Conservation (phyloP, 2,888 invertebrate genomes). For the Cryptus armator region DNA sequence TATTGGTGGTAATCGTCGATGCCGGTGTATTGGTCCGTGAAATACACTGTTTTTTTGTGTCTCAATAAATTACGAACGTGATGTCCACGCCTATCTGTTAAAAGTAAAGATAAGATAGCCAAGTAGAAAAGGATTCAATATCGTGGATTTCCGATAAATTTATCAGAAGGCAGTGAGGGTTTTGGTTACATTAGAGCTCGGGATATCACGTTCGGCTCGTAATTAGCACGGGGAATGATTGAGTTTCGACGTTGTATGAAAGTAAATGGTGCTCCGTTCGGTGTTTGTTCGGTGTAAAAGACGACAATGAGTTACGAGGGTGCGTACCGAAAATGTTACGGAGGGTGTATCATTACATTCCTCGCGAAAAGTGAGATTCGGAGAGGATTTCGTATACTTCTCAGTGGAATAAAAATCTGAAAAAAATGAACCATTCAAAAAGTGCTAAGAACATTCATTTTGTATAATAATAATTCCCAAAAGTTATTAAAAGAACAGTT, state of each 20-base stretch:
- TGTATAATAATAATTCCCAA: too few species aligned
- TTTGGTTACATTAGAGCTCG: background rate
- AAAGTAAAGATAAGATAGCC: conserved; percentile 57
- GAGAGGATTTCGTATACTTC: too few species aligned
- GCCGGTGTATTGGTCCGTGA: background rate
- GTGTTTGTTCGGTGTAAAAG: conserved; percentile 19
- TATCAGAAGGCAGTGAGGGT: background rate
- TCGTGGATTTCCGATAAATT: conserved; percentile 43
- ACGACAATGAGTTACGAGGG: conserved; percentile 57
- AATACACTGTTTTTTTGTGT: conserved; percentile 13
- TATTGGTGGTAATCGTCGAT: background rate
- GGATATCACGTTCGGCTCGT: background rate
- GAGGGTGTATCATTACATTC: too few species aligned
- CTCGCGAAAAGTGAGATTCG: too few species aligned
- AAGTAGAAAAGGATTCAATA: conserved; percentile 28
- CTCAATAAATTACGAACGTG: background rate
- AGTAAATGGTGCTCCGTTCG: conserved; percentile 6
- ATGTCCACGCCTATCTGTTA: conserved; percentile 39
- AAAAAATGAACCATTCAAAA: too few species aligned
- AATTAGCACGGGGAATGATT: conserved; percentile 9
- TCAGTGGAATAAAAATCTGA: too few species aligned
- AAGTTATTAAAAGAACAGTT: too few species aligned
- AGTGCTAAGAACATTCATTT: too few species aligned
- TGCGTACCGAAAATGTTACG: conserved; percentile 36
- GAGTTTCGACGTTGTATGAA: background rate